phyloP scores from a whole-genome alignment of 2,797 vertebrate species.

The Craterocephalus amniculus region DNA sequence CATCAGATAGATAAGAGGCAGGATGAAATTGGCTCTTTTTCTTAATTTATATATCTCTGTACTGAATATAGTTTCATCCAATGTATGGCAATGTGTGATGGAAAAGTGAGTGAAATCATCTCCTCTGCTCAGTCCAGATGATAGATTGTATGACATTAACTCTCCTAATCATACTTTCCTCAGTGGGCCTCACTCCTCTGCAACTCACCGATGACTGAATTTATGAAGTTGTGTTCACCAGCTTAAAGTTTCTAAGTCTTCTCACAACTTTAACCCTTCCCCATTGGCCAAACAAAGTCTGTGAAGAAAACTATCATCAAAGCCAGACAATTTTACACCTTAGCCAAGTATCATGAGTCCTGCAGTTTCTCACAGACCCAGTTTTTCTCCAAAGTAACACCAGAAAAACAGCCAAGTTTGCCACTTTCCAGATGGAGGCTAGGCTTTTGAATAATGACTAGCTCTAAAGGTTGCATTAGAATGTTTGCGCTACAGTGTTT shows the following conservation, averaged over 20 bases:
- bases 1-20: not conserved
- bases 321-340: slow-evolving; percentile 86
- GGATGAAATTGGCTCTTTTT: not conserved
- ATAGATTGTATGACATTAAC: slow-evolving; percentile 32
- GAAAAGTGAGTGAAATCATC: slow-evolving; percentile 33
- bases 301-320: slow-evolving; percentile 80
- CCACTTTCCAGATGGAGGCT: slow-evolving; percentile 85
- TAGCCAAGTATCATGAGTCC: slow-evolving; percentile 82
- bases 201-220: slow-evolving; percentile 31
- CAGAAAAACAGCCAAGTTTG: slow-evolving; percentile 84
- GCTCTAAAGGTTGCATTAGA: slow-evolving; percentile 78
- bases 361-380: slow-evolving; percentile 84
- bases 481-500: slow-evolving; percentile 75
- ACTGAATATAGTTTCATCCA: not conserved
- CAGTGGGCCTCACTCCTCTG: slow-evolving; percentile 24
- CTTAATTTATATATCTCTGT: not conserved
- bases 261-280: slow-evolving; percentile 67
- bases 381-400: slow-evolving; percentile 81
- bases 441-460: slow-evolving; percentile 83
- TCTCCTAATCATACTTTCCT: slow-evolving; percentile 16
- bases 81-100: not conserved
- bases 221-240: slow-evolving; percentile 53
- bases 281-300: slow-evolving; percentile 59
- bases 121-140: slow-evolving; percentile 25
- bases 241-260: slow-evolving; percentile 73